Percentiles rank a stretch among this genome's conserved stretches.
These are phyloP conservation scores for Ophion obscuratus DNA, from an alignment of 2,888 invertebrate species.

Conservation along the genomic window DNA sequence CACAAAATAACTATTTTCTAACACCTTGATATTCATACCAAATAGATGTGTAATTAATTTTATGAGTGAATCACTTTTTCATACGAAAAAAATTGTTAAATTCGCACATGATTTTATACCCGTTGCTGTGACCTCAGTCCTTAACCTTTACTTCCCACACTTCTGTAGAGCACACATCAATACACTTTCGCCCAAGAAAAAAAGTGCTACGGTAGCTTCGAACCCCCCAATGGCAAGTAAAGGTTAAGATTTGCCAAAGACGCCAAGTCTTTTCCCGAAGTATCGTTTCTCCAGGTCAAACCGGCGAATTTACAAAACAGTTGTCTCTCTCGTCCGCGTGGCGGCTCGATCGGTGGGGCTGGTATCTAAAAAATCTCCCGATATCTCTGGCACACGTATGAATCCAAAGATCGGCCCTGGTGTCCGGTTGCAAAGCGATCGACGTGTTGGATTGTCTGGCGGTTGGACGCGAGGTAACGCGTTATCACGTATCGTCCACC, in stretches of 20 bases:
- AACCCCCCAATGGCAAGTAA: too few species aligned
- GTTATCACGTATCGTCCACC: constrained; percentile 72
- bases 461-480: constrained; percentile 78
- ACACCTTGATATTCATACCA: too few species aligned
- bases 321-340: neutral
- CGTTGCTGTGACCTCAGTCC: too few species aligned
- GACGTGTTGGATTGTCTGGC: constrained; percentile 81
- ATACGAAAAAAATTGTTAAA: too few species aligned
- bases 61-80: too few species aligned
- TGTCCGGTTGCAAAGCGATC: constrained; percentile 81
- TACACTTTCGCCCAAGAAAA: too few species aligned
- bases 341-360: neutral
- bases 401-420: constrained; percentile 72
- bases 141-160: too few species aligned
- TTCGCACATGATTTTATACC: too few species aligned
- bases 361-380: neutral
- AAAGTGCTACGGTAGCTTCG: too few species aligned
- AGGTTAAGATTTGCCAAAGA: neutral
- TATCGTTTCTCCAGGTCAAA: neutral
- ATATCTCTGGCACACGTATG: neutral
- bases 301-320: neutral
- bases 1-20: too few species aligned
- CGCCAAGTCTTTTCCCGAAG: neutral
- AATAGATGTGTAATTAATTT: too few species aligned
- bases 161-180: too few species aligned